Evolutionary conservation across 2,113 vertebrate genomes (phyloP).

Genomic region (Cygnus atratus): DNA sequence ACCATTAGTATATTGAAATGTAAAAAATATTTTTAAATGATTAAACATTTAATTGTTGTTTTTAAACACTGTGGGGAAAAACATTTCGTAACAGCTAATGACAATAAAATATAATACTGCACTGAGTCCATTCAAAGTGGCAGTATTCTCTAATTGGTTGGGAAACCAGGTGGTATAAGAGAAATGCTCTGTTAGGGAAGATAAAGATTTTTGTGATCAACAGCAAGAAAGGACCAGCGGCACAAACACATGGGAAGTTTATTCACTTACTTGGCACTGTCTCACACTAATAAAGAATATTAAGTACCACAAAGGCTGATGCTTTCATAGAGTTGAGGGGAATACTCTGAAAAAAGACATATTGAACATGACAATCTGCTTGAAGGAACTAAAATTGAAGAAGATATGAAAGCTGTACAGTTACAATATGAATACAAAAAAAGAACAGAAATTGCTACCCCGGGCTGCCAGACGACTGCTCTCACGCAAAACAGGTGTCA

Average conservation of each 20-base stretch:
- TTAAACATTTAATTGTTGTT: not conserved
- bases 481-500: not conserved
- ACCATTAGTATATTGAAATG: not conserved
- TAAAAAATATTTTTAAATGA: not conserved
- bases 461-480: not conserved
- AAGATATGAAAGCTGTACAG: not conserved
- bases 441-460: not conserved
- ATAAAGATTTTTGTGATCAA: not conserved
- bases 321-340: not conserved
- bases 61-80: accelerated
- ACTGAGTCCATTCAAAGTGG: not conserved
- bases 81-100: not conserved
- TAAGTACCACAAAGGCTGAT: not conserved
- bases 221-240: not conserved
- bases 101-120: not conserved
- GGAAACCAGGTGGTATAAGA: not conserved
- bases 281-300: not conserved
- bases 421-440: not conserved
- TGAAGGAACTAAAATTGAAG: not conserved
- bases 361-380: not conserved
- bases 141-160: not conserved
- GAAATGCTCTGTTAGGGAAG: not conserved
- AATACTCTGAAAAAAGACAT: not conserved
- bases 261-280: not conserved
- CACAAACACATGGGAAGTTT: not conserved